phyloP scores from a whole-genome alignment of 2,113 vertebrate species.

The Albula goreensis region DNA sequence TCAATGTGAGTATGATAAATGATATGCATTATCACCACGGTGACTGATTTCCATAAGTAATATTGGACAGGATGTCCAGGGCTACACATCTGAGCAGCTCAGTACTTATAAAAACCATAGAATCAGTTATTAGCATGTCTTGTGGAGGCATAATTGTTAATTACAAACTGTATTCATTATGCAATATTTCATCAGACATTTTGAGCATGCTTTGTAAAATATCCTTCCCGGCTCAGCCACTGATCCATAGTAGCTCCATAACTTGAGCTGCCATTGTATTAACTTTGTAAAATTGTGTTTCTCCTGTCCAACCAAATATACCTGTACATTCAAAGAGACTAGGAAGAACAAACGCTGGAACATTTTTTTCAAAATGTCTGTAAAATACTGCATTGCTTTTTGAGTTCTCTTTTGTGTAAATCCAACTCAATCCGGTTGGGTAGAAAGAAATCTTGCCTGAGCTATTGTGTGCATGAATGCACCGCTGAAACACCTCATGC shows the following conservation, averaged over 20 bases:
- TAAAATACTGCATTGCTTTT: not conserved
- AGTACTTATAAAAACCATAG: conserved; percentile 31
- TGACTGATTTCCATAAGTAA: conserved; percentile 25
- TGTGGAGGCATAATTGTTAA: conserved; percentile 37
- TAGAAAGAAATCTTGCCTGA: conserved; percentile 18
- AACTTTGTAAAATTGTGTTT: not conserved
- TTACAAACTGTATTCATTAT: conserved; percentile 31
- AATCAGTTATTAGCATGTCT: conserved; percentile 44
- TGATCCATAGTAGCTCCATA: not conserved
- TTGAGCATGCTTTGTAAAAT: conserved; percentile 14
- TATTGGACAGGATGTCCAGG: conserved; percentile 26
- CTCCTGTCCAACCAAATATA: not conserved
- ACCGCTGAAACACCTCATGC: conserved; percentile 29
- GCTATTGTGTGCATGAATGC: conserved; percentile 32
- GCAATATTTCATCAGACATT: conserved; percentile 23
- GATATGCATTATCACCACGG: conserved; percentile 31
- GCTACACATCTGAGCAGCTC: conserved; percentile 24
- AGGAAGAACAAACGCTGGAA: not conserved
- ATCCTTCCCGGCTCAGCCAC: not conserved
- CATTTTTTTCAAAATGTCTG: not conserved
- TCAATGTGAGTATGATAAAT: conserved; percentile 14
- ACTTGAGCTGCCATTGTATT: conserved; percentile 1
- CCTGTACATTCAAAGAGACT: not conserved
- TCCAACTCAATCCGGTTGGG: not conserved
- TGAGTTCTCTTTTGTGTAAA: not conserved